Conservation (phyloP, 2,113 vertebrate species). For the Chauna torquata region DNA sequence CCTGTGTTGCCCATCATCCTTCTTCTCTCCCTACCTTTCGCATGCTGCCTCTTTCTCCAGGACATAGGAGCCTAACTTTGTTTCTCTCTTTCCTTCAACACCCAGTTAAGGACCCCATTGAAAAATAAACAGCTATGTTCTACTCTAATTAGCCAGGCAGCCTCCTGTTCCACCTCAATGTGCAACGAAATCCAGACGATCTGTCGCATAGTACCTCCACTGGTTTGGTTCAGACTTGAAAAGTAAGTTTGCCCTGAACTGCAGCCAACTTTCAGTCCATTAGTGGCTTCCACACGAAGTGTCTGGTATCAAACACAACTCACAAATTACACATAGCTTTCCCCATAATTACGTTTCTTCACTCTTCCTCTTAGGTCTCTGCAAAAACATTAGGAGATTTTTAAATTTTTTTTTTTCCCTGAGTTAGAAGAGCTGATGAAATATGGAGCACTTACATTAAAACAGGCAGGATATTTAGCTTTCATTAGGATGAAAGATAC, state of each 20-base stretch:
- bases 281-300: neutral
- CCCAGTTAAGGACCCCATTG: neutral
- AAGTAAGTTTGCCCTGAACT: conserved; percentile 20
- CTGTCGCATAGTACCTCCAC: neutral
- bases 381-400: neutral
- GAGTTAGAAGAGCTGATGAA: neutral
- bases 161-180: neutral
- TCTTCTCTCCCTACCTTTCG: neutral
- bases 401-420: neutral
- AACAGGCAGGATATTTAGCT: neutral
- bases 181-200: conserved; percentile 46
- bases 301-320: neutral
- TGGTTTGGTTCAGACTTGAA: conserved; percentile 29
- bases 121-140: conserved; percentile 23
- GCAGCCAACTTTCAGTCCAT: neutral
- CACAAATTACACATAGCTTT: neutral
- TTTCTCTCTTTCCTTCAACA: conserved; percentile 18
- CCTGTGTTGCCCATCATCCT: neutral
- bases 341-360: neutral
- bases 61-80: neutral
- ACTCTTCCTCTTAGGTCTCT: neutral
- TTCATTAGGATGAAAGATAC: neutral
- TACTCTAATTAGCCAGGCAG: conserved; percentile 7
- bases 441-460: neutral
- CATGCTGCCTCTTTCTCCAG: neutral